Evolutionary conservation across 2,888 invertebrate species (phyloP), one percentile per base, ranked within the genome.

Genomic region (Venustoraphidia nigricollis): DNA sequence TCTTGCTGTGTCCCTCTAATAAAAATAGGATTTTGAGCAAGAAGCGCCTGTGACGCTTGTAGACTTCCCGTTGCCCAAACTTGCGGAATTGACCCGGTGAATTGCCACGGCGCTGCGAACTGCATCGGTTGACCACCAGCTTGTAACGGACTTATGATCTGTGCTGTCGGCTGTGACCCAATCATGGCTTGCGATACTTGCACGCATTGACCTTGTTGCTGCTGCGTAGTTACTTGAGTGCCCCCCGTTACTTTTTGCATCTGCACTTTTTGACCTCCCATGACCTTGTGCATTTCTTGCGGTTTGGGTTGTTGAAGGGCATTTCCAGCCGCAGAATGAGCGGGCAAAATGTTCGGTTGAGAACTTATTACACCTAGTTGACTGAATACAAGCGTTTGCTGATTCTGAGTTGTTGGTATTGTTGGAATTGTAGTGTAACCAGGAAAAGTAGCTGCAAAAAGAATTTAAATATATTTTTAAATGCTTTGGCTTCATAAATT

Each of bases 1-100:
- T 89, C 89, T 2, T 81, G 79, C 60, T 87, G 89, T 1, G 83
- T 75, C 14, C 87, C 85, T 39, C 90, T 69, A 54, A 91, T 89
- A 63, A 85, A 83, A 58, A 90, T 88, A 8, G 83, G 85, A 68
- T 87, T 88, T 11, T 81, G 83, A 0, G 83, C 76, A 1, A 85
- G 69, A 6, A 86, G 66, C 1, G 83, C 72, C 36, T 79, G 75
- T 1, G 83, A 80, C 56, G 79, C 86, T 27, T 85, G 62, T 0
- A 83, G 81, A 10, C 80, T 79, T 0, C 71, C 66, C 0, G 86
- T 72, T 87, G 88, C 89, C 51, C 81, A 76, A 49, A 85, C 80
- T 62, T 79, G 81, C 3, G 84, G 84, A 52, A 83, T 65, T 1
- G 78, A 75, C 27, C 77, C 74, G 44, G 81, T 76, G 55, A 85